A percentile compares a stretch with the other conserved stretches of the same genome.
phyloP scores from a whole-genome alignment of 92 coral and sea anemone genomes.

The Bergia puertoricense region DNA sequence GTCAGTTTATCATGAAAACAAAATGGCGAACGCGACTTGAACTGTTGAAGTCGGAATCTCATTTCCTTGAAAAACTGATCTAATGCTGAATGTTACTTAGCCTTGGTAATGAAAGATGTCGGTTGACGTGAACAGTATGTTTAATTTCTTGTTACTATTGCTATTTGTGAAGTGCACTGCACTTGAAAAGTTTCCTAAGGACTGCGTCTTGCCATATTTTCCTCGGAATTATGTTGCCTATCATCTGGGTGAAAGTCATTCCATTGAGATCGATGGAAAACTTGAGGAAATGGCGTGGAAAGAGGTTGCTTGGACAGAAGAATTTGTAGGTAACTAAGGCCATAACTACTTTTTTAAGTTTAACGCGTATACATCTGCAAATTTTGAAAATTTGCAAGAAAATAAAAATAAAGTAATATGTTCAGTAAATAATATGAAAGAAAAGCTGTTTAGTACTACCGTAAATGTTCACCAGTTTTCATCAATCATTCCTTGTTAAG shows the following conservation, averaged over 20 bases:
- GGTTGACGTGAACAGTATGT: not conserved
- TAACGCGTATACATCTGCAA: too few species aligned
- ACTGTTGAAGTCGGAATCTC: too few species aligned
- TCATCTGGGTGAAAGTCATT: constrained; percentile 59
- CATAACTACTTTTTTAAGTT: too few species aligned
- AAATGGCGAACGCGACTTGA: too few species aligned
- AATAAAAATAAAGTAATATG: too few species aligned
- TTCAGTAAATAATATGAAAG: too few species aligned
- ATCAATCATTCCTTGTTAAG: too few species aligned
- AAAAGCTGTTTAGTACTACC: too few species aligned
- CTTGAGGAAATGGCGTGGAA: constrained; percentile 78
- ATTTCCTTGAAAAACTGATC: too few species aligned
- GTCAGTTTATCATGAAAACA: not conserved
- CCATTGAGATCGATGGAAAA: constrained; percentile 70
- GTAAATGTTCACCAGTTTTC: too few species aligned
- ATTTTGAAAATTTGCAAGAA: too few species aligned
- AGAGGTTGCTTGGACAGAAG: constrained; percentile 78
- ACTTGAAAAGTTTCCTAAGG: constrained; percentile 39
- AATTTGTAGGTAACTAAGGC: constrained; percentile 61
- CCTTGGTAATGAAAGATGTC: not conserved
- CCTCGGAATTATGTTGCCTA: constrained; percentile 79
- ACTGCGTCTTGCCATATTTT: constrained; percentile 62
- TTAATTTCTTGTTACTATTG: not conserved
- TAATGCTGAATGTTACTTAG: too few species aligned
- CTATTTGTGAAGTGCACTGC: not conserved